Percentiles rank a stretch among this genome's conserved stretches.
Evolutionary conservation across 1,140 invertebrate genomes (phyloP).

Genomic region (Epicauta chinensis): DNA sequence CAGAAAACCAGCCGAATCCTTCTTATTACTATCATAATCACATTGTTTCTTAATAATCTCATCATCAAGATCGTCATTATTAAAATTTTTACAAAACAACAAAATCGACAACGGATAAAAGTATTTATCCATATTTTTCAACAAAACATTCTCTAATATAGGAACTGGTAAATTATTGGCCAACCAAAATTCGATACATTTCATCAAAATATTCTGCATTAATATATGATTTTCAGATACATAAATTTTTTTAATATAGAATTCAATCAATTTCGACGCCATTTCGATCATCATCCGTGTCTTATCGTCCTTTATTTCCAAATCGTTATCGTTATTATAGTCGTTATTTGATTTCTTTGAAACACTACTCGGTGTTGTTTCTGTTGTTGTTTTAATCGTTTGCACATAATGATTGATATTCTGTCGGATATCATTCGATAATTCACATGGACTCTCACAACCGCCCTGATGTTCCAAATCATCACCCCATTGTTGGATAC

Average conservation of each 20-base stretch:
- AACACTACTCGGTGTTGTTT: constrained; percentile 31
- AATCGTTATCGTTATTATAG: constrained; percentile 13
- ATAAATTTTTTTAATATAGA: constrained; percentile 38
- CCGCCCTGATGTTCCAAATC: constrained; percentile 40
- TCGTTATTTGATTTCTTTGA: constrained; percentile 30
- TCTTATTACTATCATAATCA: constrained; percentile 20
- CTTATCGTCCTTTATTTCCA: constrained; percentile 32
- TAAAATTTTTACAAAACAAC: constrained; percentile 44
- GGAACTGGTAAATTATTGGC: constrained; percentile 41
- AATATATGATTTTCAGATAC: constrained; percentile 41
- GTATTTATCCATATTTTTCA: constrained; percentile 46
- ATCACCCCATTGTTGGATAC: constrained; percentile 38
- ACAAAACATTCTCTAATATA: constrained; percentile 41
- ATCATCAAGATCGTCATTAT: constrained; percentile 33
- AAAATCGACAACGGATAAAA: constrained; percentile 45
- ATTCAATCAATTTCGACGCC: constrained; percentile 35
- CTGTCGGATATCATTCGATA: constrained; percentile 35
- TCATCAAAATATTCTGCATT: constrained; percentile 42
- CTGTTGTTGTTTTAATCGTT: constrained; percentile 32
- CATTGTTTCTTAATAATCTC: constrained; percentile 28
- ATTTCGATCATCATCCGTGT: constrained; percentile 31
- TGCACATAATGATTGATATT: constrained; percentile 38
- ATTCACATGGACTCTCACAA: constrained; percentile 38
- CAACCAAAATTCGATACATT: constrained; percentile 45
- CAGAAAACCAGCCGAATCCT: constrained; percentile 37